Evolutionary conservation across 2,888 invertebrate genomes (phyloP).

Genomic region (Eilema griseolum): DNA sequence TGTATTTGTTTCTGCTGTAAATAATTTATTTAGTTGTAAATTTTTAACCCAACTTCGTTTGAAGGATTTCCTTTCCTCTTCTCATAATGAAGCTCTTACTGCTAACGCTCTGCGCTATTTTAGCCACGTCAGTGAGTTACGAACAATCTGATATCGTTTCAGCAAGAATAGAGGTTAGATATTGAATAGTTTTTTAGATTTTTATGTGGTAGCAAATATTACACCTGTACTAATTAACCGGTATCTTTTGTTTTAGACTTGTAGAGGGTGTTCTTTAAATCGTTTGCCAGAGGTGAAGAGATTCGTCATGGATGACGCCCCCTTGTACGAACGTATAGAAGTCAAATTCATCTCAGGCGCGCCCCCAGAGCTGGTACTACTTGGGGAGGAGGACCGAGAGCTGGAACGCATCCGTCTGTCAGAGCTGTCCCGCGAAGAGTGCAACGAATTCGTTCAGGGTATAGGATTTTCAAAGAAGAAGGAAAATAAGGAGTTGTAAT

Average conservation of each 20-base stretch:
- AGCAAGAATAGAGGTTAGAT: constrained; percentile 79
- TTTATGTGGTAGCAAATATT: background rate
- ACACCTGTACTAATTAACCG: background rate
- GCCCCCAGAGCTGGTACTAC: constrained; percentile 88
- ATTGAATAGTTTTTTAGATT: background rate
- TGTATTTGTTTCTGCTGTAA: background rate
- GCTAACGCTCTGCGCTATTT: constrained; percentile 49
- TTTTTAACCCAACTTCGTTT: background rate
- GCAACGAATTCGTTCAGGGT: constrained; percentile 88
- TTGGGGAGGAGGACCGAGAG: constrained; percentile 86
- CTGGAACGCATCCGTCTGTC: constrained; percentile 88
- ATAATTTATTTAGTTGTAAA: background rate
- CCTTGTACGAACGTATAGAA: constrained; percentile 87
- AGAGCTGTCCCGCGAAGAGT: constrained; percentile 87
- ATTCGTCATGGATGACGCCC: constrained; percentile 90
- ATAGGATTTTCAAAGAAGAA: constrained; percentile 87
- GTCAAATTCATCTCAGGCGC: constrained; percentile 90
- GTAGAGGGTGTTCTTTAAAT: constrained; percentile 90
- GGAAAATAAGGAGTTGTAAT: constrained; percentile 66
- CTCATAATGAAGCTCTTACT: constrained; percentile 55
- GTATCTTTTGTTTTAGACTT: constrained; percentile 86
- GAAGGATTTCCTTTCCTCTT: background rate
- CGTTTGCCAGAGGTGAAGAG: constrained; percentile 89
- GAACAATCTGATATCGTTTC: constrained; percentile 72
- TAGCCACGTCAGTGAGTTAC: constrained; percentile 60